phyloP scores from a whole-genome alignment of 2,113 vertebrate genomes.

The Boulengeromyrus knoepffleri region DNA sequence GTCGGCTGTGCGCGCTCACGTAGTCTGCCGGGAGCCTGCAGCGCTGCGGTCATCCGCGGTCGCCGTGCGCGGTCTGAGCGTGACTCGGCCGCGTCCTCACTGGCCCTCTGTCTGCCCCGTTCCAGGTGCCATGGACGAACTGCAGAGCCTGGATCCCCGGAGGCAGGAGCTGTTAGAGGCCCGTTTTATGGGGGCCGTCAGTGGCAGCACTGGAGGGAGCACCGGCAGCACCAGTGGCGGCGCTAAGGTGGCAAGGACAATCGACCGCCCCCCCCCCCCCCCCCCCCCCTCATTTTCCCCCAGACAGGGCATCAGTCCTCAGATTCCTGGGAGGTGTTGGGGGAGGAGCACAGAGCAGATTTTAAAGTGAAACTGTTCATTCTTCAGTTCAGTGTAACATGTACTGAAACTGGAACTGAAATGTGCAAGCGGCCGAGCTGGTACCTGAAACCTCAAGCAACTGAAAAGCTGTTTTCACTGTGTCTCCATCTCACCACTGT shows the following conservation, averaged over 20 bases:
- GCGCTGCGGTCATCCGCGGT: too few relatives aligned
- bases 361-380: not conserved
- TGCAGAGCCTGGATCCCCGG: slow-evolving; percentile 97
- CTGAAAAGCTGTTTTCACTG: not conserved
- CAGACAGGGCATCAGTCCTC: not conserved
- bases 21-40: not conserved
- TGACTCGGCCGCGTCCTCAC: not conserved
- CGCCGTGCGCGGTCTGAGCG: not conserved
- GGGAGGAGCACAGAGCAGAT: not conserved
- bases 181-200: slow-evolving; percentile 91
- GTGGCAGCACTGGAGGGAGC: slow-evolving; percentile 87
- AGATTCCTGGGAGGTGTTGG: not conserved
- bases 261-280: not conserved
- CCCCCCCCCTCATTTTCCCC: not conserved
- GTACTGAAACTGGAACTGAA: not conserved
- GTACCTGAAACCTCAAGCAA: not conserved
- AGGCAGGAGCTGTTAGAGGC: slow-evolving; percentile 96
- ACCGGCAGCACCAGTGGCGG: slow-evolving; percentile 93
- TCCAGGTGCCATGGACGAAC: slow-evolving; percentile 96
- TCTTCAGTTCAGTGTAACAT: not conserved
- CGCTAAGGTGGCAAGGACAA: slow-evolving; percentile 79
- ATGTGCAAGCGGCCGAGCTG: not conserved
- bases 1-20: not conserved
- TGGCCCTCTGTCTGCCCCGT: not conserved
- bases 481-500: not conserved